Percentiles rank a stretch among this genome's conserved stretches.
phyloP scores from a whole-genome alignment of 2,797 vertebrate species.

The Lepus oiostolus region DNA sequence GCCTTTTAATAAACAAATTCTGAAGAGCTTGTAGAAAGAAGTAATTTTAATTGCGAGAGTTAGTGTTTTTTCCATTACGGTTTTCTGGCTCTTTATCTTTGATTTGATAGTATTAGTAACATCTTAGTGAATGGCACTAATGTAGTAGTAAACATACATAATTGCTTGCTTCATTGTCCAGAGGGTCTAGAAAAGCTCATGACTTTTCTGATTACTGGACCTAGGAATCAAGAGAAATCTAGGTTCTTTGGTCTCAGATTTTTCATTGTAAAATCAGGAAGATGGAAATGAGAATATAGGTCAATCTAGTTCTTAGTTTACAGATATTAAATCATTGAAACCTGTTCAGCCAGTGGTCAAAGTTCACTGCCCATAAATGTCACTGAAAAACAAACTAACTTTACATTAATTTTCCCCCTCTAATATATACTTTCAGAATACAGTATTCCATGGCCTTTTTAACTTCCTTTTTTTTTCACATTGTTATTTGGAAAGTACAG shows the following conservation, averaged over 20 bases:
- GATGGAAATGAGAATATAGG: neutral
- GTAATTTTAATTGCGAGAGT: constrained; percentile 32
- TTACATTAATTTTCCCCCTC: neutral
- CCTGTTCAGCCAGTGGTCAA: constrained; percentile 1
- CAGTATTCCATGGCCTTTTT: neutral
- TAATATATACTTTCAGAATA: constrained; percentile 12
- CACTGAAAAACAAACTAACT: constrained; percentile 38
- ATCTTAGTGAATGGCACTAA: neutral
- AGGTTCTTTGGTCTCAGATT: neutral
- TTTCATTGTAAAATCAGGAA: constrained; percentile 58
- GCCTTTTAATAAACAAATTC: constrained; percentile 43
- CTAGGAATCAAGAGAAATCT: neutral
- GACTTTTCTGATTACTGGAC: neutral
- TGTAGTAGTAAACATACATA: neutral
- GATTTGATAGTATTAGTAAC: neutral
- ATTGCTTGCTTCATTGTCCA: neutral
- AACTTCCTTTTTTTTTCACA: neutral
- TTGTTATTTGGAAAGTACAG: constrained; percentile 38
- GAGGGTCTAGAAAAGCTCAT: neutral
- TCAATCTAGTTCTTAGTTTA: constrained; percentile 22
- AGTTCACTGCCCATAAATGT: neutral
- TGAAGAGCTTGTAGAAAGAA: constrained; percentile 36
- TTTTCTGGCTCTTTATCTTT: constrained; percentile 37
- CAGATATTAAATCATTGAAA: constrained; percentile 43
- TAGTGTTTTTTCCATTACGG: neutral